Evolutionary conservation across 2,113 vertebrate species (phyloP).

Genomic region (Pithys albifrons): DNA sequence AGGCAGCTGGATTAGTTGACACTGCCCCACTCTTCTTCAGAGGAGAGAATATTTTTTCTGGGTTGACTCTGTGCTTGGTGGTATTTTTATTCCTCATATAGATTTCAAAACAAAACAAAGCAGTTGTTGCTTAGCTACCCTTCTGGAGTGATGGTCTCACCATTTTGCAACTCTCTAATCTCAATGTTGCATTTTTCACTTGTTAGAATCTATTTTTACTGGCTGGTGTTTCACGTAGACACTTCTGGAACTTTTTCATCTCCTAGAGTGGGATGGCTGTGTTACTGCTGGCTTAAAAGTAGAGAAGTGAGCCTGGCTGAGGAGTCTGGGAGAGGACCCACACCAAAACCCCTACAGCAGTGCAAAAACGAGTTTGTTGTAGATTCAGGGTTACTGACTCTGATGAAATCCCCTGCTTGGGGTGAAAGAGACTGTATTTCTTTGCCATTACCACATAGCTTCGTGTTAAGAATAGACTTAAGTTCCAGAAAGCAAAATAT

Average conservation of each 20-base stretch:
- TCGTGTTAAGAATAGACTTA: neutral
- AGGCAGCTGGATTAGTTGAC: neutral
- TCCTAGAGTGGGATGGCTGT: neutral
- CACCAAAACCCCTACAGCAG: neutral
- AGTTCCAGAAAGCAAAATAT: constrained; percentile 1
- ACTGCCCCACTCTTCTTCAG: neutral
- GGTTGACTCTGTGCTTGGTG: neutral
- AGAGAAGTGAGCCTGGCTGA: neutral
- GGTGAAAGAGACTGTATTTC: neutral
- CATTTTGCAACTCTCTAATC: constrained; percentile 51
- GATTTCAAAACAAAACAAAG: constrained; percentile 67
- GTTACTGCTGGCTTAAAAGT: neutral
- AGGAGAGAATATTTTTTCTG: constrained; percentile 19
- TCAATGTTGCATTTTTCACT: neutral
- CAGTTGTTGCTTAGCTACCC: constrained; percentile 58
- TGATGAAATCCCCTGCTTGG: neutral
- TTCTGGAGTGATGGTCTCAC: constrained; percentile 17
- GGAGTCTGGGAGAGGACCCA: neutral
- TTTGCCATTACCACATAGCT: neutral
- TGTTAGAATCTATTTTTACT: constrained; percentile 44
- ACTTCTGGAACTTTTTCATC: neutral
- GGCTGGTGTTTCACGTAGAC: neutral
- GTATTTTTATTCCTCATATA: constrained; percentile 60
- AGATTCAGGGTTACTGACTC: neutral
- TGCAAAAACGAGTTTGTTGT: neutral